A percentile compares a stretch with the other conserved stretches of the same genome.
phyloP scores from a whole-genome alignment of 2,113 vertebrate genomes.

The Notothenia coriiceps region DNA sequence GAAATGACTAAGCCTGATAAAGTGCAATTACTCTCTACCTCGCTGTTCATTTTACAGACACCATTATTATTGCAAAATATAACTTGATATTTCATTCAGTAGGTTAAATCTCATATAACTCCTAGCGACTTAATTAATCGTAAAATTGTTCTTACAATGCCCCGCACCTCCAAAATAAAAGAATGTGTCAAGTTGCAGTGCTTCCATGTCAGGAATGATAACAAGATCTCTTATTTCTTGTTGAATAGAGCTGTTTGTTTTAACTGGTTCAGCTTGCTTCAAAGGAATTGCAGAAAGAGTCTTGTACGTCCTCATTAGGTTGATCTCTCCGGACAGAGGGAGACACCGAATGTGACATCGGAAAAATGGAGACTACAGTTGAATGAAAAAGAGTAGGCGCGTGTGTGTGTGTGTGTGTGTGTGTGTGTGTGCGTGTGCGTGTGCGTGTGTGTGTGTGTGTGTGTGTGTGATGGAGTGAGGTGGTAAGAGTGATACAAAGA shows the following conservation, averaged over 20 bases:
- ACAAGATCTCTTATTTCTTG: constrained; percentile 27
- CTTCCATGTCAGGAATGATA: constrained; percentile 30
- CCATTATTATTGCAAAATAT: neutral
- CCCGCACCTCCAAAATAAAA: neutral
- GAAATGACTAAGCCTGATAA: neutral
- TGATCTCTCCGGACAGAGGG: constrained; percentile 41
- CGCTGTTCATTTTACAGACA: neutral
- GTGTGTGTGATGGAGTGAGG: constrained; percentile 40
- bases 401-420: neutral
- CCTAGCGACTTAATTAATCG: neutral
- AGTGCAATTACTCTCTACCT: neutral
- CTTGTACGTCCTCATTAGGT: constrained; percentile 39
- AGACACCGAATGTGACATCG: constrained; percentile 26
- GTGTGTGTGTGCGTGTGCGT: neutral
- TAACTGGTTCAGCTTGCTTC: constrained; percentile 35
- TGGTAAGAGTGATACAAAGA: constrained; percentile 56
- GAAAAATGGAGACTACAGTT: constrained; percentile 24
- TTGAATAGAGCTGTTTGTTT: constrained; percentile 24
- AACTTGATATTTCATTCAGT: neutral
- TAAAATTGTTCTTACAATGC: neutral
- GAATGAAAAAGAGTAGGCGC: constrained; percentile 3
- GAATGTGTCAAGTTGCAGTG: constrained; percentile 15
- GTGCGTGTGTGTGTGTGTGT: neutral
- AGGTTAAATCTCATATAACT: neutral
- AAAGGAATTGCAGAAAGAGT: constrained; percentile 35